These are phyloP conservation scores for Paramormyrops kingsleyae DNA, from an alignment of 2,113 vertebrate genomes.

Conservation along the genomic window DNA sequence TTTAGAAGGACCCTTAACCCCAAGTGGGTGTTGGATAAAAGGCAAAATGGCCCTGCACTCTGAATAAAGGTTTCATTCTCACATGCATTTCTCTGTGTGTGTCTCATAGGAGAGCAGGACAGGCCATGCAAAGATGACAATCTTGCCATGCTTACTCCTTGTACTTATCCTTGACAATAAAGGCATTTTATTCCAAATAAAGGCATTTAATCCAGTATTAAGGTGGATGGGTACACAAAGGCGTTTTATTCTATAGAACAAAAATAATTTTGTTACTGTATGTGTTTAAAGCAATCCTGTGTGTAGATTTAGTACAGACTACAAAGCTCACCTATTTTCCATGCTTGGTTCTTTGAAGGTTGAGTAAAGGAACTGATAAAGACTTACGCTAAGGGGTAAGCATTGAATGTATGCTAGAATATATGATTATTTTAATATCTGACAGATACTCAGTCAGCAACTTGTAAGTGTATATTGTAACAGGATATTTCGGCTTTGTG, in stretches of 20 bases:
- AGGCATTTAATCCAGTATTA: background rate
- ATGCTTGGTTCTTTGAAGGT: background rate
- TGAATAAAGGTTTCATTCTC: background rate
- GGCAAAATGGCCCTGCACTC: background rate
- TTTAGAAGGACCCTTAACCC: background rate
- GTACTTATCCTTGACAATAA: background rate
- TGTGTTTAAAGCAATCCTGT: background rate
- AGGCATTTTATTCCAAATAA: background rate
- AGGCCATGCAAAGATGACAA: background rate
- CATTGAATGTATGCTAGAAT: background rate
- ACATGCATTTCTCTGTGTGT: background rate
- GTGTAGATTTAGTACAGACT: background rate
- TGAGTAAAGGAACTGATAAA: background rate
- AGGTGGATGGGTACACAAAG: background rate
- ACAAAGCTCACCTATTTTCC: background rate
- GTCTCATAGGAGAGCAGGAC: background rate
- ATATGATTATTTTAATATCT: background rate
- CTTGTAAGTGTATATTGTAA: background rate
- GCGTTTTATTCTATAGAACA: background rate
- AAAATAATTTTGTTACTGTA: background rate
- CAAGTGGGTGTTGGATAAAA: background rate
- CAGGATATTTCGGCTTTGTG: background rate
- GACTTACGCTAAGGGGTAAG: background rate
- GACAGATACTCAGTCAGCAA: background rate
- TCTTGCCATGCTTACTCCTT: background rate